phyloP scores from a whole-genome alignment of 1,140 invertebrate species.

The Nomia melanderi region DNA sequence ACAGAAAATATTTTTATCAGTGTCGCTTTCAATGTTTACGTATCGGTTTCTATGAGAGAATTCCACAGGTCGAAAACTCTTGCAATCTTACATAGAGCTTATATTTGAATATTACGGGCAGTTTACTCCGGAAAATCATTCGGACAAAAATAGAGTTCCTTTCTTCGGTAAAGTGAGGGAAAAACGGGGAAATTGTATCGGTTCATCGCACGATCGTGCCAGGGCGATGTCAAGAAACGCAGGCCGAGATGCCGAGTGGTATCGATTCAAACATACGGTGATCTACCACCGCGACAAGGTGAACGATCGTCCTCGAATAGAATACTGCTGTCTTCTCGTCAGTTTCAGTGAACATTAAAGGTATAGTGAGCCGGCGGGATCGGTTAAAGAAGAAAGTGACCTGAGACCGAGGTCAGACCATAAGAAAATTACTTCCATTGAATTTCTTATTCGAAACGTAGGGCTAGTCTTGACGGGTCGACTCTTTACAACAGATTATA shows the following conservation, averaged over 20 bases:
- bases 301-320: conserved; percentile 18
- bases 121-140: neutral
- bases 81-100: too few species aligned
- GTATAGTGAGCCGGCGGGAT: conserved; percentile 45
- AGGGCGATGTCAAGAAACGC: neutral
- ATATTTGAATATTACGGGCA: too few species aligned
- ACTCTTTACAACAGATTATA: conserved; percentile 33
- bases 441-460: conserved; percentile 72
- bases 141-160: too few species aligned
- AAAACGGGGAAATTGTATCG: neutral
- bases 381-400: conserved; percentile 56
- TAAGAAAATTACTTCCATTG: conserved; percentile 77
- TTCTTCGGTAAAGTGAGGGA: too few species aligned
- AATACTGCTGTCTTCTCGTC: conserved; percentile 29
- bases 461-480: conserved; percentile 44
- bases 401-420: conserved; percentile 60
- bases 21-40: neutral
- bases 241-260: conserved; percentile 5
- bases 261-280: conserved; percentile 59
- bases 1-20: neutral
- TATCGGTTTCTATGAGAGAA: neutral
- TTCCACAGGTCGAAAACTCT: neutral
- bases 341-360: conserved; percentile 34
- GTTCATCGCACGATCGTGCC: conserved; percentile 42
- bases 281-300: conserved; percentile 42